Evolutionary conservation across 2,888 invertebrate genomes (phyloP).

Genomic region (Drosophila peninsularis): DNA sequence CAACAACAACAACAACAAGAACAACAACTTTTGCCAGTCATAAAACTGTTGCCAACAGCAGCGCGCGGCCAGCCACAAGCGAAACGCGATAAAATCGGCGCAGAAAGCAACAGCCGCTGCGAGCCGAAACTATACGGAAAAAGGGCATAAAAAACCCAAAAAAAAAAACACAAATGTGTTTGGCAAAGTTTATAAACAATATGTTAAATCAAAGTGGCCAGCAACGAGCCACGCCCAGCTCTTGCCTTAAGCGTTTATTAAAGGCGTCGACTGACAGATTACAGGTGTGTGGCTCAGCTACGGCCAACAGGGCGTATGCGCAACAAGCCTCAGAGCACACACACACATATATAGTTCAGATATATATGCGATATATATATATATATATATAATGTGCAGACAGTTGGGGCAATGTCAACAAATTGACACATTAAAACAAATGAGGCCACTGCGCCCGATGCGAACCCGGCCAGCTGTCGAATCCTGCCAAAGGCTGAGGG

Average conservation of each 20-base stretch:
- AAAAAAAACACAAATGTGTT: constrained; percentile 30
- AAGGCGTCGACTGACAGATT: constrained; percentile 74
- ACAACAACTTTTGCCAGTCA: constrained; percentile 37
- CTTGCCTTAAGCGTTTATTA: constrained; percentile 68
- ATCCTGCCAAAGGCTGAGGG: constrained; percentile 16
- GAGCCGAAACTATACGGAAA: constrained; percentile 12
- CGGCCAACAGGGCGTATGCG: constrained; percentile 41
- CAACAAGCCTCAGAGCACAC: constrained; percentile 22
- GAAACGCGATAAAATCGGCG: constrained; percentile 38
- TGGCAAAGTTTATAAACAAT: constrained; percentile 59
- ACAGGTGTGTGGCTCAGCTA: constrained; percentile 51
- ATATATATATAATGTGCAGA: not conserved
- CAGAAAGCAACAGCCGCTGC: constrained; percentile 18
- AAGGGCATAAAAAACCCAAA: constrained; percentile 2
- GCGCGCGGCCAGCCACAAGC: constrained; percentile 13
- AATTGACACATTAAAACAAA: constrained; percentile 81
- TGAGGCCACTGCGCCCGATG: constrained; percentile 73
- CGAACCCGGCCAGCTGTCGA: constrained; percentile 69
- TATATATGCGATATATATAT: not conserved
- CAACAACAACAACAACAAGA: no score
- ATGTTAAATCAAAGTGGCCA: constrained; percentile 43
- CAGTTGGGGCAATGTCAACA: constrained; percentile 61
- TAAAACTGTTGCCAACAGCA: constrained; percentile 56
- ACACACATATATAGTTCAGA: constrained; percentile 3
- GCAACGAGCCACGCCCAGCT: constrained; percentile 26